Evolutionary conservation across 2,113 vertebrate genomes (phyloP), one percentile per base, ranked within the genome.

Genomic region (Neolamprologus longior): DNA sequence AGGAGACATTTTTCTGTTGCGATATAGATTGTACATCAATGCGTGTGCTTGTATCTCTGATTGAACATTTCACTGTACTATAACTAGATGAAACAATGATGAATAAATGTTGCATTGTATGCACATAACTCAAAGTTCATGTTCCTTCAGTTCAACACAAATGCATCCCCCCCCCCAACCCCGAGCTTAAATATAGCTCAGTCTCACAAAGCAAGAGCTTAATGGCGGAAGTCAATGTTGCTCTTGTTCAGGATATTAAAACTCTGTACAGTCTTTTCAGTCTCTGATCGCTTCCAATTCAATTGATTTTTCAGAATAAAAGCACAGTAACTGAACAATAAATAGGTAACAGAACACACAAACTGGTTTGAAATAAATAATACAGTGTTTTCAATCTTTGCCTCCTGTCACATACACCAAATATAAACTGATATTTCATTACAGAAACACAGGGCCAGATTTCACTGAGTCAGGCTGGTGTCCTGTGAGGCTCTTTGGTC

Each of bases 351-450:
- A 87, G 66, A 87, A 86, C 89, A 93, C 84, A 91, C 81, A 61
- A 83, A 90, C 79, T 88, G 24, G 13, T 81, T 92, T 86, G 73
- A 93, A 94, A 93, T 94, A 95, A 95, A 95, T 95, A 93, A 91
- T 80, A 92, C 88, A 92, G 54, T 83, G 21, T 92, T 85, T 93
- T 92, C 47, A 83, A 84, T 88, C 40, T 73, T 87, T 37, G 54
- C 50, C 87, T 87, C 79, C 73, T 0, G 9, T 90, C 84, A 82
- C 76, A 82, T 37, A 85, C 88, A 88, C 76, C 35, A 79, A 86
- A 85, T 73, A 71, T 37, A 80, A 89, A 84, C 76, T 33, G 83
- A 87, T 83, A 86, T 31, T 78, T 88, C 17, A 28, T 86, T 80
- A 81, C 86, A 90, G 82, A 42, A 90, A 90, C 86, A 90, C 73